Percentiles rank a stretch among this genome's conserved stretches.
Evolutionary conservation across 2,797 vertebrate species (phyloP).

Genomic region (Podarcis siculus): DNA sequence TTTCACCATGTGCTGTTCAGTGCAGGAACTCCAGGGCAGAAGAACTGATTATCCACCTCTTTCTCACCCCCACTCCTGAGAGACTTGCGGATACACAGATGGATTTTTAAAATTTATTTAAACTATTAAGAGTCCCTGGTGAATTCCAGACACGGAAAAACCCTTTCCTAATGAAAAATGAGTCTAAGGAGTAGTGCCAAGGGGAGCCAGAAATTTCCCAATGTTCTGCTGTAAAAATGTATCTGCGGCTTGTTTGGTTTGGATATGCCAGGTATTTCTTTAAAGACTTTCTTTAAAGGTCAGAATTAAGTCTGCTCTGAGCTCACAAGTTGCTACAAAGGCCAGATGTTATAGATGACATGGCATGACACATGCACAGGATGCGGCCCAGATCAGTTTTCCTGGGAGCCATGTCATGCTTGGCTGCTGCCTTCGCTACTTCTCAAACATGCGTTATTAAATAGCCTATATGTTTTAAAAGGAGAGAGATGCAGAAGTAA

Average conservation of each 20-base stretch:
- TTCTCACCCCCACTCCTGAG: background rate
- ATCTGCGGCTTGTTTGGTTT: background rate
- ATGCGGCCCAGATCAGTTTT: background rate
- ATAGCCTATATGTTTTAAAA: background rate
- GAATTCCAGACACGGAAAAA: background rate
- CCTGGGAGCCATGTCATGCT: background rate
- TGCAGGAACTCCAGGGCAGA: background rate
- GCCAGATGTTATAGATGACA: background rate
- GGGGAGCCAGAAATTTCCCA: background rate
- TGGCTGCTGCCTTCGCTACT: background rate
- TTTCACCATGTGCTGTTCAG: background rate
- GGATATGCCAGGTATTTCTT: background rate
- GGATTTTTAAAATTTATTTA: background rate
- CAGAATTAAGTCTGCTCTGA: conserved; percentile 6
- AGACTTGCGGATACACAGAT: background rate
- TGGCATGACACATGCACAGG: background rate
- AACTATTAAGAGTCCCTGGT: background rate
- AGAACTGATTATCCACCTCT: background rate
- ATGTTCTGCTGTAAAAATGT: conserved; percentile 1
- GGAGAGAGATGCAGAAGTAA: background rate
- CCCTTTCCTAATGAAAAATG: background rate
- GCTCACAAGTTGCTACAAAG: background rate
- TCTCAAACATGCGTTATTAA: background rate
- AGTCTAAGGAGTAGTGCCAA: background rate
- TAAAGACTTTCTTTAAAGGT: background rate